Evolutionary conservation across 2,113 vertebrate species (phyloP).

Genomic region (Xiphias gladius): DNA sequence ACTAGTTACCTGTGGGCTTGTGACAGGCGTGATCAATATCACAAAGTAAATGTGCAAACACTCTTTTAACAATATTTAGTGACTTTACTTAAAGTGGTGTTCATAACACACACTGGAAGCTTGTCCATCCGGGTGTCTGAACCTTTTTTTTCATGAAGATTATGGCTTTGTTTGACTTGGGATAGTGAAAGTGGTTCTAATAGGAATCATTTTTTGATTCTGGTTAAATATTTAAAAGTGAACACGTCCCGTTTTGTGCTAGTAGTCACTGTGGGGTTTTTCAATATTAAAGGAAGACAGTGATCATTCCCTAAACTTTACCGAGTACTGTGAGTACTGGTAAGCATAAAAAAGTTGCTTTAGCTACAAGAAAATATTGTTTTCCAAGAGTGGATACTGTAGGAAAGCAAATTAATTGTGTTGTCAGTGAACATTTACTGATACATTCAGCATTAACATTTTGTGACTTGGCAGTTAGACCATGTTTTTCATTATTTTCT

Average conservation of each 20-base stretch:
- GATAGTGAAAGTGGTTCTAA: background rate
- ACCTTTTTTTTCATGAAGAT: background rate
- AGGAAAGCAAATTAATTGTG: background rate
- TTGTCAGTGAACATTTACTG: no score
- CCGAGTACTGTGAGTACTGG: no score
- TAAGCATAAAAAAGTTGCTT: no score
- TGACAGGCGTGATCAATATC: slow-evolving; percentile 20
- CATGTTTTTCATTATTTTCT: no score
- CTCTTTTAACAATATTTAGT: background rate
- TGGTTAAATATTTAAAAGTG: background rate
- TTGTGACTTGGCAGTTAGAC: no score
- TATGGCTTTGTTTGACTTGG: background rate
- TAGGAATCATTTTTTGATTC: background rate
- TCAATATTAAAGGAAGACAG: background rate
- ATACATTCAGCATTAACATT: background rate
- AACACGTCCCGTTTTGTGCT: background rate
- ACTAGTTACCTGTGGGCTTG: slow-evolving; percentile 48
- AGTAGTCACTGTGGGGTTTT: no score
- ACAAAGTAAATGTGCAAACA: slow-evolving; percentile 24
- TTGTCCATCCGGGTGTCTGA: background rate
- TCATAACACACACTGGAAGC: background rate
- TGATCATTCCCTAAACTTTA: no score
- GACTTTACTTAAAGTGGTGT: background rate
- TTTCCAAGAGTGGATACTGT: background rate
- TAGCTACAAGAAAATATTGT: no score